Conservation (phyloP, 2,113 vertebrate species). For the Thalassoma bifasciatum region DNA sequence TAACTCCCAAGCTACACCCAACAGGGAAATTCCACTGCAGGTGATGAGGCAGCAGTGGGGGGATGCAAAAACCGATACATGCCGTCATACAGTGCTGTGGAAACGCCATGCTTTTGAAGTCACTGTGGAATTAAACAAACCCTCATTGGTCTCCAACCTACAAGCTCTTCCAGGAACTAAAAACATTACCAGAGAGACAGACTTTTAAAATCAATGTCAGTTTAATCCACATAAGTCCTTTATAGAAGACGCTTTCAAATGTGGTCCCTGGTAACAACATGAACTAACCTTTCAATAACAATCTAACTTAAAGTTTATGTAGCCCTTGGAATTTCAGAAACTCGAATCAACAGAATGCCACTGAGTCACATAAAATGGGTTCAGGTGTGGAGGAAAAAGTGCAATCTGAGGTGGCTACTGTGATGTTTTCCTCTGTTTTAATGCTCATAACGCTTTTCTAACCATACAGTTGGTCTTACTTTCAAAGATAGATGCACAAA, state of each 20-base stretch:
- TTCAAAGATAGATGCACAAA: constrained; percentile 1
- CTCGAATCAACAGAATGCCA: no score
- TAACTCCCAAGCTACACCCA: constrained; percentile 7
- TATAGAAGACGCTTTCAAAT: no score
- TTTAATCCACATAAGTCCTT: no score
- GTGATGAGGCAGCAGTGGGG: constrained; percentile 38
- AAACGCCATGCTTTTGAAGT: constrained; percentile 52
- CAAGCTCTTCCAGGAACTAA: background rate
- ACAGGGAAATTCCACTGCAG: constrained; percentile 31
- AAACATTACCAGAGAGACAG: background rate
- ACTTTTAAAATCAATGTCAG: background rate
- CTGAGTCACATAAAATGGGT: background rate
- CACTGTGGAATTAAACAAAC: constrained; percentile 48
- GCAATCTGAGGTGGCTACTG: no score
- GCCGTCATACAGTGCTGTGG: constrained; percentile 22
- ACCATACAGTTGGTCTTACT: background rate
- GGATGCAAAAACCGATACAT: constrained; percentile 43
- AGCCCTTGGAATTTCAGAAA: no score
- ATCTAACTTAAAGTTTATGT: no score
- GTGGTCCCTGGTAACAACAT: no score
- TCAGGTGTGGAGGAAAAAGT: background rate
- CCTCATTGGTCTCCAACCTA: constrained; percentile 27
- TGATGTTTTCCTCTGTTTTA: no score
- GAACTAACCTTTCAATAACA: background rate
- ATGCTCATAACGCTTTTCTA: background rate